Percentiles rank a stretch among this genome's conserved stretches.
Conservation (phyloP, 2,888 invertebrate genomes). For the Megamerina dolium region DNA sequence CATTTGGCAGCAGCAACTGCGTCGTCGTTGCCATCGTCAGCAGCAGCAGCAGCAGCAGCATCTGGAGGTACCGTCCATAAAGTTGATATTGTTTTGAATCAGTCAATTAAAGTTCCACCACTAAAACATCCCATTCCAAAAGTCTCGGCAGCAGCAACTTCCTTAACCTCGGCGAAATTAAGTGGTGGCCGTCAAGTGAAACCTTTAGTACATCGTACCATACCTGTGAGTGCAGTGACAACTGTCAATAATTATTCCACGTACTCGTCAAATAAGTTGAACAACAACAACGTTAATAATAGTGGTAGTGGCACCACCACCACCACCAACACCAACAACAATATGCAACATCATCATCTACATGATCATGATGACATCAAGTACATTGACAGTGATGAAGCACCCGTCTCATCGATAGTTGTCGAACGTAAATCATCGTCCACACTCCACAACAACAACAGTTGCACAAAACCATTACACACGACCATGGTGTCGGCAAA, state of each 20-base stretch:
- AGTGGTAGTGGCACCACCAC: constrained; percentile 23
- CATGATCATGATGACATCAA: constrained; percentile 41
- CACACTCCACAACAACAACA: constrained; percentile 8
- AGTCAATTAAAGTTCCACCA: constrained; percentile 6
- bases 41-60: constrained; percentile 26
- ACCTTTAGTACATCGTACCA: constrained; percentile 23
- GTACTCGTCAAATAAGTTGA: constrained; percentile 11
- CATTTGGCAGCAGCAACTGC: constrained; percentile 18
- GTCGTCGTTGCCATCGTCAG: too few relatives aligned
- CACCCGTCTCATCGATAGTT: constrained; percentile 13
- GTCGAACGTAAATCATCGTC: constrained; percentile 14
- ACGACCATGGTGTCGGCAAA: too few relatives aligned
- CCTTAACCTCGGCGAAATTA: too few relatives aligned
- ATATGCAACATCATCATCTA: constrained; percentile 20
- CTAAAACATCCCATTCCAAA: too few relatives aligned
- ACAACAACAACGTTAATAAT: constrained; percentile 21
- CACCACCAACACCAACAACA: constrained; percentile 21
- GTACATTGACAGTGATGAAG: constrained; percentile 42
- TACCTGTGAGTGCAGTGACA: constrained; percentile 9
- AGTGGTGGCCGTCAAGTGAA: constrained; percentile 15
- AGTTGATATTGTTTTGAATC: constrained; percentile 21
- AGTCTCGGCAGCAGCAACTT: too few relatives aligned
- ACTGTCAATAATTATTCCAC: constrained; percentile 1
- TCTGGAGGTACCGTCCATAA: constrained; percentile 27
- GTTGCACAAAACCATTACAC: too few relatives aligned